Base-by-base conservation (phyloP, 2,888 invertebrate genomes). In the Taphrorychus bicolor region DNA sequence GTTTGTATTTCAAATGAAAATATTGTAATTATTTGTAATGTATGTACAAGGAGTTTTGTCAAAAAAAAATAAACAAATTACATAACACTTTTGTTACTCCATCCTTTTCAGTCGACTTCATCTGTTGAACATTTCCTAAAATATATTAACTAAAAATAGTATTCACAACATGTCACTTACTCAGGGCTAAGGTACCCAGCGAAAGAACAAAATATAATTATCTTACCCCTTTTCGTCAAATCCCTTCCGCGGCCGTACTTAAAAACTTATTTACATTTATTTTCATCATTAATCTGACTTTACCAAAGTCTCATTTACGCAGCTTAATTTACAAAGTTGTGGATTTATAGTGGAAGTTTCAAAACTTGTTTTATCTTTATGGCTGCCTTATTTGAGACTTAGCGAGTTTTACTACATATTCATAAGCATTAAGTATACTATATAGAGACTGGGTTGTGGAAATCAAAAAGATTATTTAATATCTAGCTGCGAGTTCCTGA, bases 261-360 rank as follows among this genome's bases (percentile, higher is more conserved):
- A 61, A 65, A 57, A 60, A 70, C 70, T 70, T 70, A 70, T 70
- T 70, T 70, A 70, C 70, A 70, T 70, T 70, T 70, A 69, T 82
- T 71, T 79, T 75, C 78, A 76, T 81, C 81, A 81, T 82, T 82
- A 81, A 82, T 82, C 80, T 81, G 81, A 82, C 82, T 82, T 81
- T 81, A 79, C 77, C 78, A 78, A 80, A 82, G 80, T 80, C 81
- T 79, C 80, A 80, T 81, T 82, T 81, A 79, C 80, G 81, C 79
- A 77, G 81, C 81, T 81, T 82, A 81, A 82, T 81, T 81, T 80
- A 79, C 79, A 80, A 82, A 82, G 82, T 82, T 82, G 77, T 76
- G 80, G 79, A 82, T 82, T 82, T 82, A 82, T 82, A 79, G 81
- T 78, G 73, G 78, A 82, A 82, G 81, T 82, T 82, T 73, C 70